Evolutionary conservation across 2,888 invertebrate genomes (phyloP).

Genomic region (Nomada fabriciana): DNA sequence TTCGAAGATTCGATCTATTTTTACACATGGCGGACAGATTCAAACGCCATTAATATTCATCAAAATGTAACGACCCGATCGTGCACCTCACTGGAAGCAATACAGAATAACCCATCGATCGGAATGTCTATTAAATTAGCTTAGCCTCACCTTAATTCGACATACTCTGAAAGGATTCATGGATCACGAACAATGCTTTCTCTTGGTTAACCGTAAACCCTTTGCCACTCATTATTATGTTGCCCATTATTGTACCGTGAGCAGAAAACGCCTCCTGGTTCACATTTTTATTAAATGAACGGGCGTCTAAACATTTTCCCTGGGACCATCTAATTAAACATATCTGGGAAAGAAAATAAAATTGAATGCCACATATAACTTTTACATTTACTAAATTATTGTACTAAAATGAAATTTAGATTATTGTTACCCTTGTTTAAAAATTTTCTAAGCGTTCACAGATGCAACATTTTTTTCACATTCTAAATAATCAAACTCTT

Average conservation of each 20-base stretch:
- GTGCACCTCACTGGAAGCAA: constrained; percentile 24
- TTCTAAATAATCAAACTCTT: too few species aligned
- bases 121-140: constrained; percentile 35
- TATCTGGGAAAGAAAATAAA: too few species aligned
- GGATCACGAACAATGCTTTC: too few species aligned
- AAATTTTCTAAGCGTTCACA: too few species aligned
- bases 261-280: neutral
- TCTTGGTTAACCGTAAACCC: neutral
- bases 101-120: constrained; percentile 15
- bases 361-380: too few species aligned
- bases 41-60: constrained; percentile 50
- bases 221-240: neutral
- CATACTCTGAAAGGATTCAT: neutral
- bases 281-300: neutral
- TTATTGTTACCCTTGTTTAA: neutral
- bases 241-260: neutral
- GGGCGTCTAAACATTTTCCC: too few species aligned
- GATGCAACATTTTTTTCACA: too few species aligned
- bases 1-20: constrained; percentile 34
- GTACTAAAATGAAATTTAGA: neutral
- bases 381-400: too few species aligned
- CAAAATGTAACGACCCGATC: constrained; percentile 35
- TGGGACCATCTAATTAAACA: too few species aligned
- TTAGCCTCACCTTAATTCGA: constrained; percentile 14
- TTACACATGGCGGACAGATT: constrained; percentile 21